A percentile compares a stretch with the other conserved stretches of the same genome.
These are phyloP conservation scores for Aelia acuminata DNA, from an alignment of 2,888 invertebrate species.

Conservation along the genomic window DNA sequence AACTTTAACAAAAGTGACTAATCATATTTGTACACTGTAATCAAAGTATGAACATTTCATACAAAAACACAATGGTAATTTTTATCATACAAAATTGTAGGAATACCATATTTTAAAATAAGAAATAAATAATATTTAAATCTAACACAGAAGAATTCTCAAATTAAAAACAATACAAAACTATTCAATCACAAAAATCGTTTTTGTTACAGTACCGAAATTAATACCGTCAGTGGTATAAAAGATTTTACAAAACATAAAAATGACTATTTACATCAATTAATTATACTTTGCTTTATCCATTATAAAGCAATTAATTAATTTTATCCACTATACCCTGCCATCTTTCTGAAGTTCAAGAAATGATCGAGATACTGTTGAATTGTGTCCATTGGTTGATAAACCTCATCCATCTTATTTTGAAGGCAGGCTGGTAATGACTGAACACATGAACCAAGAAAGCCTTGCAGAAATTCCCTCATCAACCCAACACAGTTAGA, in stretches of 20 bases:
- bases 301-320: too few species aligned
- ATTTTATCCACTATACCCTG: constrained; percentile 58
- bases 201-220: not conserved
- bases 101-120: too few species aligned
- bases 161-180: not conserved
- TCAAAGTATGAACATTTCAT: not conserved
- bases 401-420: constrained; percentile 85
- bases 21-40: not conserved
- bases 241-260: not conserved
- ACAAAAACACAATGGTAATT: not conserved
- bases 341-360: constrained; percentile 86
- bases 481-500: constrained; percentile 92
- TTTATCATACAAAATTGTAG: too few species aligned
- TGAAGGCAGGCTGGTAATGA: constrained; percentile 82
- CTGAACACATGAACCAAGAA: constrained; percentile 83
- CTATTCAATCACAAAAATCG: not conserved
- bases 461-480: constrained; percentile 91
- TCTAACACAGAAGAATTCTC: not conserved
- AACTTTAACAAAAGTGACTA: not conserved
- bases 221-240: not conserved
- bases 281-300: too few species aligned
- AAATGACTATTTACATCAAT: too few species aligned
- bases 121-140: too few species aligned
- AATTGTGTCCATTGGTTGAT: constrained; percentile 92
- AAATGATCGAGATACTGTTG: constrained; percentile 96